phyloP scores from a whole-genome alignment of 2,888 invertebrate species.

The Thereva nobilitata region DNA sequence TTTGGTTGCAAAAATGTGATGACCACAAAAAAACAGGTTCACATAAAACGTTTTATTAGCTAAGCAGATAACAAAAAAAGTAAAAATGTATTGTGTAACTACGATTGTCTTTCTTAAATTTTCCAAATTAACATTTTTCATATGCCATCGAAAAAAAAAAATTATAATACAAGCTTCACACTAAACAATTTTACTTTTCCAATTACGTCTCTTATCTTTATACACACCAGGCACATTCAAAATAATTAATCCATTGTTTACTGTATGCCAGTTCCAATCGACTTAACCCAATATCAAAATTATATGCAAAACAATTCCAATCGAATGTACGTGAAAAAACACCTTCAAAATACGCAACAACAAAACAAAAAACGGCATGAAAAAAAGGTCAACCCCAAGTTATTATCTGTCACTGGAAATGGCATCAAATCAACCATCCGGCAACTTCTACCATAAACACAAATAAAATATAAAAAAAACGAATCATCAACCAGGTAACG shows the following conservation, averaged over 20 bases:
- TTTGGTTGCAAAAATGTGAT: no score
- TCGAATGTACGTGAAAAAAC: slow-evolving; percentile 24
- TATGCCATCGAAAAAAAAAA: no score
- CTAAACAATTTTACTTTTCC: no score
- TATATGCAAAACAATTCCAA: slow-evolving; percentile 34
- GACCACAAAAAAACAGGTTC: no score
- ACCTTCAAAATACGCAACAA: not conserved
- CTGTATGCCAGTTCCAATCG: slow-evolving; percentile 26
- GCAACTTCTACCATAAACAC: slow-evolving; percentile 1
- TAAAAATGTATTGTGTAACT: no score
- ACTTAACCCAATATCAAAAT: slow-evolving; percentile 34
- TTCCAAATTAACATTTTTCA: no score
- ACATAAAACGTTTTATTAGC: no score
- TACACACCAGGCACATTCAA: no score
- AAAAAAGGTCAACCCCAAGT: slow-evolving; percentile 15
- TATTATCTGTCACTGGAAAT: slow-evolving; percentile 27
- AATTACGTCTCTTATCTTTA: no score
- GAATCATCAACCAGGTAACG: not conserved
- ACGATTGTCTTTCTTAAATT: no score
- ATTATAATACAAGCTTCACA: no score
- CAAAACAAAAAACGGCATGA: not conserved
- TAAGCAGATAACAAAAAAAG: no score
- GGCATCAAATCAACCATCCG: slow-evolving; percentile 15
- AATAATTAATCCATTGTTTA: slow-evolving; percentile 23
- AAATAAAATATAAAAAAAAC: not conserved